Evolutionary conservation across 2,113 vertebrate species (phyloP).

Genomic region (Rhinolophus ferrumequinum): DNA sequence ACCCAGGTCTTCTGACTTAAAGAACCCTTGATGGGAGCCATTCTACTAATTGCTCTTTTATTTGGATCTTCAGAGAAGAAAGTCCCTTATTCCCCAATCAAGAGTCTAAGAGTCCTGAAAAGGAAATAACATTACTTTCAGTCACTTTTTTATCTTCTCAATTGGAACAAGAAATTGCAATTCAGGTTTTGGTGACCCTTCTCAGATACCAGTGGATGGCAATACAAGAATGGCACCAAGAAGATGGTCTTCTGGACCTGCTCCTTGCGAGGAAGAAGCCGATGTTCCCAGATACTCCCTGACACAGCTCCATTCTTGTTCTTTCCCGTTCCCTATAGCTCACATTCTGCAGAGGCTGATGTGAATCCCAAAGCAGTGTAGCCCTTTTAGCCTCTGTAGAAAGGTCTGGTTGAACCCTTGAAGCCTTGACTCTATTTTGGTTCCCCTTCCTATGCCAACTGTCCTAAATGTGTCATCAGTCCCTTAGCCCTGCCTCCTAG

Average conservation of each 20-base stretch:
- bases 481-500: background rate
- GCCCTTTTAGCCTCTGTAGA: background rate
- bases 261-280: background rate
- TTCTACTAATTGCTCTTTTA: background rate
- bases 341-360: background rate
- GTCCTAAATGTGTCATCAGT: background rate
- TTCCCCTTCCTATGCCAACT: background rate
- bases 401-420: background rate
- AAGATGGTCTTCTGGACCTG: background rate
- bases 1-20: background rate
- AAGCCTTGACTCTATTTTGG: background rate
- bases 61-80: background rate
- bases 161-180: background rate
- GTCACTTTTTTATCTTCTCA: background rate
- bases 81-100: background rate
- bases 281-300: too few species aligned
- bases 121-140: background rate
- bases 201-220: background rate
- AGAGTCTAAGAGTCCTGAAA: constrained; percentile 32
- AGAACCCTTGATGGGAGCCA: background rate
- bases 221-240: background rate
- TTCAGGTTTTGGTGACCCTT: constrained; percentile 18
- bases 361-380: background rate
- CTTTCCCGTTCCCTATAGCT: background rate
- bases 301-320: background rate